These are phyloP conservation scores for Paratrypauchen microcephalus DNA, from an alignment of 2,797 vertebrate genomes.

Conservation along the genomic window DNA sequence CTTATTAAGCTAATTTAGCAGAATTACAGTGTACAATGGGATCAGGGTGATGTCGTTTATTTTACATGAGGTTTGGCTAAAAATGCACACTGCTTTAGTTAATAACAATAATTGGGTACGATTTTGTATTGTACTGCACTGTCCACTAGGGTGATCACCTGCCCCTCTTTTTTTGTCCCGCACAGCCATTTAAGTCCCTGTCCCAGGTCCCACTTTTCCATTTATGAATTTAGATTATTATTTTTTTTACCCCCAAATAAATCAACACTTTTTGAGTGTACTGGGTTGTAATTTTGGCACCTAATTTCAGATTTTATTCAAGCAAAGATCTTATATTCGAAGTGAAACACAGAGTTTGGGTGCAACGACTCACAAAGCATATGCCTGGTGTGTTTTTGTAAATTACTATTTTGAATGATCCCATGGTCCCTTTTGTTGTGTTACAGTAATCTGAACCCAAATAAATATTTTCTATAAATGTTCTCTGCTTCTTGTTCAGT, in stretches of 20 bases:
- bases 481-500: conserved; percentile 24
- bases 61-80: conserved; percentile 26
- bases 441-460: conserved; percentile 35
- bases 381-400: conserved; percentile 38
- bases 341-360: conserved; percentile 16
- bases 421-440: conserved; percentile 38
- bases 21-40: conserved; percentile 47
- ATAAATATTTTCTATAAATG: conserved; percentile 54
- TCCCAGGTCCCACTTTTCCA: too few species aligned
- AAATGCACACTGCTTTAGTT: conserved; percentile 46
- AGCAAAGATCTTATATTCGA: conserved; percentile 1
- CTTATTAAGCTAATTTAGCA: conserved; percentile 56
- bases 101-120: conserved; percentile 49
- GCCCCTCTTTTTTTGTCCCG: too few species aligned
- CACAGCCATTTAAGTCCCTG: too few species aligned
- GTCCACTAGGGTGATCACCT: too few species aligned
- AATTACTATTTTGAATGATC: conserved; percentile 43
- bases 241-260: too few species aligned
- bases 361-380: conserved; percentile 17
- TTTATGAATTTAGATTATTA: too few species aligned
- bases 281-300: too few species aligned
- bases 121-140: background rate
- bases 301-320: conserved; percentile 16
- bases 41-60: conserved; percentile 44
- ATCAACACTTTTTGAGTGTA: too few species aligned